A percentile compares a stretch with the other conserved stretches of the same genome.
These are phyloP conservation scores for Onychostoma macrolepis DNA, from an alignment of 2,113 vertebrate genomes.

Conservation along the genomic window DNA sequence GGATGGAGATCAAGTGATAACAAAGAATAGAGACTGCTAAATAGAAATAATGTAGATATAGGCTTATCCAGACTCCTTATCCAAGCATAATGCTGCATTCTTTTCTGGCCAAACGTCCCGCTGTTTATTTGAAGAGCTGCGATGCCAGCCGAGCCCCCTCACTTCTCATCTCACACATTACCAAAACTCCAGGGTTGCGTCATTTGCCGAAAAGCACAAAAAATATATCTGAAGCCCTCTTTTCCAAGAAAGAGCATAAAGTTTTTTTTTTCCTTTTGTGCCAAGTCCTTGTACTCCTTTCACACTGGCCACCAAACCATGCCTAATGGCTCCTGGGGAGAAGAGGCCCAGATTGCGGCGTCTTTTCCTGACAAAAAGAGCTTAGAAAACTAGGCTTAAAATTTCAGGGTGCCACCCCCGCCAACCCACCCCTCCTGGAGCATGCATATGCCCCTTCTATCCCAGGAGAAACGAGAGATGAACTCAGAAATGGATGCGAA, in stretches of 20 bases:
- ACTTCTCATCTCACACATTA: slow-evolving; percentile 13
- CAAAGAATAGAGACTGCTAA: not conserved
- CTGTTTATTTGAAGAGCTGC: slow-evolving; percentile 24
- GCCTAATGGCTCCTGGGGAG: slow-evolving; percentile 48
- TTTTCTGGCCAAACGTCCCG: slow-evolving; percentile 6
- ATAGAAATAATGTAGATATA: slow-evolving; percentile 12
- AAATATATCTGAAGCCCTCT: not conserved
- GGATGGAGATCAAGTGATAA: not conserved
- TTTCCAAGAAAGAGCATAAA: not conserved
- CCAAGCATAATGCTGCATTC: slow-evolving; percentile 12
- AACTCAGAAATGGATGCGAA: not conserved
- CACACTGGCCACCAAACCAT: slow-evolving; percentile 46
- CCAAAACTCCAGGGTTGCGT: not conserved
- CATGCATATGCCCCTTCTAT: slow-evolving; percentile 26
- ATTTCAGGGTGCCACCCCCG: slow-evolving; percentile 44
- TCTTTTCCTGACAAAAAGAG: slow-evolving; percentile 41
- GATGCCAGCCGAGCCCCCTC: slow-evolving; percentile 1
- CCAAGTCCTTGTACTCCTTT: slow-evolving; percentile 36
- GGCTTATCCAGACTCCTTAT: not conserved
- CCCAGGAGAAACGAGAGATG: slow-evolving; percentile 33
- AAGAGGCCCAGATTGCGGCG: slow-evolving; percentile 39
- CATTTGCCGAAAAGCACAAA: slow-evolving; percentile 25
- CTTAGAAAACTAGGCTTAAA: slow-evolving; percentile 40
- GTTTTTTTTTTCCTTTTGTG: slow-evolving; percentile 34
- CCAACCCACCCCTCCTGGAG: slow-evolving; percentile 38